Evolutionary conservation across 2,797 vertebrate species (phyloP).

Genomic region (Fistularia commersonii): DNA sequence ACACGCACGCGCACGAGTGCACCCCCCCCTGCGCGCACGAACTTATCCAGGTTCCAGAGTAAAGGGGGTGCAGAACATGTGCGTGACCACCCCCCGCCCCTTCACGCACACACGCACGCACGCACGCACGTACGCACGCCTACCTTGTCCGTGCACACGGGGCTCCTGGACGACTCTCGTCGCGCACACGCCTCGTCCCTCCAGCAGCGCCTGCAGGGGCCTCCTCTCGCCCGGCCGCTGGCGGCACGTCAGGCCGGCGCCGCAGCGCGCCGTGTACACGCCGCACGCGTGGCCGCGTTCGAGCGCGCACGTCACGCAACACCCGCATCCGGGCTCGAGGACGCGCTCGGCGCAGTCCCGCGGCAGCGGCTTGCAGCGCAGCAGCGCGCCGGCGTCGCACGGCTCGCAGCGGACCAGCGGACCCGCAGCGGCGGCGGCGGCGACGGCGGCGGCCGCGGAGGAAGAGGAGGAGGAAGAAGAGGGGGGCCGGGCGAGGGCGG

Average conservation of each 20-base stretch:
- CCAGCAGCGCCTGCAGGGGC: slow-evolving; percentile 87
- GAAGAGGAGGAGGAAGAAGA: too few relatives aligned
- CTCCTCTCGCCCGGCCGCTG: slow-evolving; percentile 78
- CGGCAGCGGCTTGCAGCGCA: slow-evolving; percentile 83
- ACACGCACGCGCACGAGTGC: too few relatives aligned
- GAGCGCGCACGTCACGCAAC: slow-evolving; percentile 90
- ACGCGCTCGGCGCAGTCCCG: slow-evolving; percentile 81
- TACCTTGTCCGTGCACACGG: slow-evolving; percentile 60
- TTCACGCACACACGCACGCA: slow-evolving; percentile 3
- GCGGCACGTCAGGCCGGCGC: slow-evolving; percentile 82
- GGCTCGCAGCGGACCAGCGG: slow-evolving; percentile 90
- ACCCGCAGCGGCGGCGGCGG: slow-evolving; percentile 74
- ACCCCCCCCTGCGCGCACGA: too few relatives aligned
- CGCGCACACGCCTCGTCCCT: slow-evolving; percentile 86
- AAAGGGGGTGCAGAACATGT: too few relatives aligned
- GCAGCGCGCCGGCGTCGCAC: slow-evolving; percentile 81
- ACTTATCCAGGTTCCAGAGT: too few relatives aligned
- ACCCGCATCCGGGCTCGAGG: slow-evolving; percentile 90
- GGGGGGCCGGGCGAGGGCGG: slow-evolving; percentile 69
- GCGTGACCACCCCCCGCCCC: too few relatives aligned
- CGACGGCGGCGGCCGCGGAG: too few relatives aligned
- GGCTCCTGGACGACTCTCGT: slow-evolving; percentile 64
- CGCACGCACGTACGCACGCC: slow-evolving; percentile 10
- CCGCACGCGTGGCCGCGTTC: slow-evolving; percentile 81
- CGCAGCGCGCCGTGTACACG: slow-evolving; percentile 92